Conservation (phyloP, 2,797 vertebrate genomes). For the Crypturellus tataupa region DNA sequence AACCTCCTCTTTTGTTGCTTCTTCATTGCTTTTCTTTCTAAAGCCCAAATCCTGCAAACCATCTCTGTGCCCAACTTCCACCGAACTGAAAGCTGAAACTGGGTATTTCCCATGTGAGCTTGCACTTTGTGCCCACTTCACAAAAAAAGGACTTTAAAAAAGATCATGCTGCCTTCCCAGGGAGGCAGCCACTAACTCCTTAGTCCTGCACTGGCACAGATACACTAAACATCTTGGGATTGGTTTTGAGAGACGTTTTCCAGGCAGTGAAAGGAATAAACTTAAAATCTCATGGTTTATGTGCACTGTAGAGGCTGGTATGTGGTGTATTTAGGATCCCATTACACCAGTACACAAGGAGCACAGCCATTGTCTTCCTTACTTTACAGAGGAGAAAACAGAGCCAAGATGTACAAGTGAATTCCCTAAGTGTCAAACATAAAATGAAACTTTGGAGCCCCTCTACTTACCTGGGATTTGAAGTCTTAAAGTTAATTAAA, state of each 20-base stretch:
- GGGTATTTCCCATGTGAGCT: background rate
- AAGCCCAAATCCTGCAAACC: background rate
- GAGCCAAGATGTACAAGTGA: constrained; percentile 12
- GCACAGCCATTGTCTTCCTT: background rate
- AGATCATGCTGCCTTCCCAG: background rate
- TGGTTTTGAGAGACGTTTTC: constrained; percentile 1
- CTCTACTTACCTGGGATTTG: constrained; percentile 7
- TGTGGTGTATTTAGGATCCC: background rate
- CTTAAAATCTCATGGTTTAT: background rate
- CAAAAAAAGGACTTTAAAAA: too few species aligned
- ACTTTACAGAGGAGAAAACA: constrained; percentile 18
- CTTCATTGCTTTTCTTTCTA: background rate
- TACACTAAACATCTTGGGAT: background rate
- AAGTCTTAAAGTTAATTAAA: constrained; percentile 26
- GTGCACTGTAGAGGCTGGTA: background rate
- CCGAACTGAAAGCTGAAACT: background rate
- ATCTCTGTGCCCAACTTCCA: background rate
- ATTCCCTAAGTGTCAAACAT: background rate
- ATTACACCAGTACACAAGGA: background rate
- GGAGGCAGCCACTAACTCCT: background rate
- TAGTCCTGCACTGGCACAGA: background rate
- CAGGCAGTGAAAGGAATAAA: background rate
- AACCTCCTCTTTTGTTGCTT: background rate
- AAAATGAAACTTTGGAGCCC: background rate
- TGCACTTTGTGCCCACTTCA: background rate